Percentiles rank a stretch among this genome's conserved stretches.
phyloP scores from a whole-genome alignment of 2,797 vertebrate genomes.

The Moxostoma hubbsi region DNA sequence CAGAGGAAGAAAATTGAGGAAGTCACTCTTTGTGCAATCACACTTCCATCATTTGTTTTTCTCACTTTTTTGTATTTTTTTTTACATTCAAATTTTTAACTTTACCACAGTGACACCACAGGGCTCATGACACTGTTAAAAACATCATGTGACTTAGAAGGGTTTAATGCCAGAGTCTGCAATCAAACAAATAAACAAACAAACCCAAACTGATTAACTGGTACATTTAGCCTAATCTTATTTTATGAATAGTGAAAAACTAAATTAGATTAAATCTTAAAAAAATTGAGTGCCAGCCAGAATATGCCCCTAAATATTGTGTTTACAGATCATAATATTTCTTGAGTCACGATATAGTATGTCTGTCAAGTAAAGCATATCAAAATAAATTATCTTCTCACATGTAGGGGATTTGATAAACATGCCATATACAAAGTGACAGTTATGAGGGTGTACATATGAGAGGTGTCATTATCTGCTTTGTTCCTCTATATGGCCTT shows the following conservation, averaged over 20 bases:
- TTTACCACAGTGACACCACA: constrained; percentile 22
- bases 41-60: constrained; percentile 22
- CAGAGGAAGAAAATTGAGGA: constrained; percentile 39
- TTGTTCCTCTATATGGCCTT: constrained; percentile 37
- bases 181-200: constrained; percentile 9
- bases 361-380: not conserved
- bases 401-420: not conserved
- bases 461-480: not conserved
- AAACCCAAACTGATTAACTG: not conserved
- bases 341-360: too few relatives aligned
- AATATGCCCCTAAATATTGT: too few relatives aligned
- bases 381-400: not conserved
- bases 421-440: too few relatives aligned
- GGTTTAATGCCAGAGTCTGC: not conserved
- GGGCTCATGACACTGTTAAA: constrained; percentile 39
- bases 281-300: too few relatives aligned
- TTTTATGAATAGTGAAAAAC: not conserved
- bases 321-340: too few relatives aligned
- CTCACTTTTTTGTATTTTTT: constrained; percentile 9
- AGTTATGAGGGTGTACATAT: not conserved
- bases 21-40: constrained; percentile 31
- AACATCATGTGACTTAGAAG: constrained; percentile 28
- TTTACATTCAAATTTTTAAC: not conserved
- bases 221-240: not conserved
- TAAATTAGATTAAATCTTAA: not conserved